Base-by-base conservation (phyloP, 2,113 vertebrate genomes). In the Piprites chloris region DNA sequence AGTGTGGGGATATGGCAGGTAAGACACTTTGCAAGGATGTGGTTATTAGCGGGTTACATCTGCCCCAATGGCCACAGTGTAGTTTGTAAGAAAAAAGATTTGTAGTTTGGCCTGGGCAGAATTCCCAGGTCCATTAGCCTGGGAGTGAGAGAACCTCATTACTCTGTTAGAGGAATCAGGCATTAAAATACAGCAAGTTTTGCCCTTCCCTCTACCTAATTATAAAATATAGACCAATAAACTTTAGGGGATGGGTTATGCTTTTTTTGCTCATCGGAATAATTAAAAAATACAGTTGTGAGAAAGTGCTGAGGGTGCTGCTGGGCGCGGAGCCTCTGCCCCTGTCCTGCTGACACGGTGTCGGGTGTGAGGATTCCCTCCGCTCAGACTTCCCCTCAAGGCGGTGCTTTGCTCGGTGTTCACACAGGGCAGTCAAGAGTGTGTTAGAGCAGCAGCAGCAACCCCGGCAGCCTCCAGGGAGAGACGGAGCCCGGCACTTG, bases 371-470 rank as follows among this genome's bases (percentile, higher is more conserved):
- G 69, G 32, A 44, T 24, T 62, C 30, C 17, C 16, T 39, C 32
- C 4, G 33, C 42, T 42, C 47, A 14, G 24, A 7, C 23, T 50
- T 69, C 16, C 33, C 55, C 47, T 27, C 21, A 35, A 55, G 46
- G 32, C 42, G 53, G 17, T 6, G 21, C 42, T 78, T 61, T 74
- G 16, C 37, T 83, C 33, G 71, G 7, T 59, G 49, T 30, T 74
- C 39, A n/a, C 61, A n/a, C 84, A 97, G 95, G 89, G 24, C 94
- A 92, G 69, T 10, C 88, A 23, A 69, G 94, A 78, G 91, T 91
- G 69, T 97, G 95, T 56, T 97, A 95, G 68, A 92, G 58, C 55
- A 39, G 28, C 1, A 56, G 66, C 4, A 35, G 39, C 1, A 3
- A 12, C n/a, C 78, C 35, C 23, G 52, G 14, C 56, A 46, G 10